Conservation (phyloP, 2,113 vertebrate genomes). For the Gobiocypris rarus region DNA sequence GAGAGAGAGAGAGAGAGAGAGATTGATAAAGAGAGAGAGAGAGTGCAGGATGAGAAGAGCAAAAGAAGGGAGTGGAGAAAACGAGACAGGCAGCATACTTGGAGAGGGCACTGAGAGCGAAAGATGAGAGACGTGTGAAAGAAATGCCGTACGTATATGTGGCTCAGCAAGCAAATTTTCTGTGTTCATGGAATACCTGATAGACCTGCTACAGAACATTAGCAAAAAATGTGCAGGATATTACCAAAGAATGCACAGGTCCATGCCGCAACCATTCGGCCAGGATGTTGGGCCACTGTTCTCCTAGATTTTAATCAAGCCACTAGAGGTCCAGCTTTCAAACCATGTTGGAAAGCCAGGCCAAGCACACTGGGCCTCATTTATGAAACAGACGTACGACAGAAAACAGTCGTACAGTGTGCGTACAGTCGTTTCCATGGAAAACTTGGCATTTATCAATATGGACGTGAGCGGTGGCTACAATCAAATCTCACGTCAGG, state of each 20-base stretch:
- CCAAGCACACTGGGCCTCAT: too few species aligned
- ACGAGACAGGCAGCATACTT: conserved; percentile 39
- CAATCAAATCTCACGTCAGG: too few species aligned
- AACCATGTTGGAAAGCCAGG: background rate
- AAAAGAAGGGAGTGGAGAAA: conserved; percentile 15
- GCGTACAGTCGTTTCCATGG: too few species aligned
- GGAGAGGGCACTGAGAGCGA: conserved; percentile 51
- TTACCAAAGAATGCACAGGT: background rate
- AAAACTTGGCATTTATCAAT: too few species aligned
- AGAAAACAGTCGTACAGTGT: too few species aligned
- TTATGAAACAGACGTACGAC: too few species aligned
- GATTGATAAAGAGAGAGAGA: background rate
- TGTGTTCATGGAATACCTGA: background rate
- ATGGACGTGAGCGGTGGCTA: too few species aligned
- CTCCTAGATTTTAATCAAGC: background rate
- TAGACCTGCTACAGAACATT: background rate
- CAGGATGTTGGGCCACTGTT: background rate
- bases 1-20: too few species aligned
- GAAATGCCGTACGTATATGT: background rate
- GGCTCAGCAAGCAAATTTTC: background rate
- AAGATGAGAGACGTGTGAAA: conserved; percentile 1
- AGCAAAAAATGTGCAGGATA: background rate
- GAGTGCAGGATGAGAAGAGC: background rate
- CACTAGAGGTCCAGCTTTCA: background rate
- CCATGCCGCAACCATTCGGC: too few species aligned